Evolutionary conservation across 1,140 invertebrate species (phyloP).

Genomic region (Reticulitermes speratus): DNA sequence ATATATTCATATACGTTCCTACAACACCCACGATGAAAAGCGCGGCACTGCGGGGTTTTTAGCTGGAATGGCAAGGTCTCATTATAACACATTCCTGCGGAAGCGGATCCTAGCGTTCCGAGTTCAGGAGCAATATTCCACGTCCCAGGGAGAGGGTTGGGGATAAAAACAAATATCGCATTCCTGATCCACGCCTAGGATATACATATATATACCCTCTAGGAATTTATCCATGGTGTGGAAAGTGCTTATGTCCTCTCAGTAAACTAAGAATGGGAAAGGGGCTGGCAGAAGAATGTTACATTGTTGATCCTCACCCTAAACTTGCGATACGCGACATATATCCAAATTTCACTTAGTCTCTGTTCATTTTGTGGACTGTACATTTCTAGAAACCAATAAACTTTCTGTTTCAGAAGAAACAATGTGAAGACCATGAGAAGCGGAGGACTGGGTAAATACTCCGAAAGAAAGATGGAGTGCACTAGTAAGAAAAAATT

Average conservation of each 20-base stretch:
- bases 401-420: not conserved
- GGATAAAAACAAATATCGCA: not conserved
- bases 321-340: not conserved
- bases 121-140: not conserved
- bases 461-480: not conserved
- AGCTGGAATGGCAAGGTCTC: not conserved
- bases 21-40: not conserved
- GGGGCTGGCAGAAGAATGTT: not conserved
- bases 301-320: not conserved
- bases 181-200: not conserved
- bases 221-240: slow-evolving; percentile 2
- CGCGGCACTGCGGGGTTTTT: not conserved
- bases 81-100: slow-evolving; percentile 6
- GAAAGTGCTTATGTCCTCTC: not conserved
- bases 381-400: not conserved
- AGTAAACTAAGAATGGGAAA: not conserved
- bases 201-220: not conserved
- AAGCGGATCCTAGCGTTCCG: not conserved
- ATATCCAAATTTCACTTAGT: not conserved
- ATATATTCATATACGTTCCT: not conserved
- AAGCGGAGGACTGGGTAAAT: not conserved
- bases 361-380: not conserved
- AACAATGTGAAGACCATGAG: not conserved
- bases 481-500: too few relatives aligned
- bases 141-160: not conserved